phyloP scores from a whole-genome alignment of 2,113 vertebrate species.

The Solea senegalensis region DNA sequence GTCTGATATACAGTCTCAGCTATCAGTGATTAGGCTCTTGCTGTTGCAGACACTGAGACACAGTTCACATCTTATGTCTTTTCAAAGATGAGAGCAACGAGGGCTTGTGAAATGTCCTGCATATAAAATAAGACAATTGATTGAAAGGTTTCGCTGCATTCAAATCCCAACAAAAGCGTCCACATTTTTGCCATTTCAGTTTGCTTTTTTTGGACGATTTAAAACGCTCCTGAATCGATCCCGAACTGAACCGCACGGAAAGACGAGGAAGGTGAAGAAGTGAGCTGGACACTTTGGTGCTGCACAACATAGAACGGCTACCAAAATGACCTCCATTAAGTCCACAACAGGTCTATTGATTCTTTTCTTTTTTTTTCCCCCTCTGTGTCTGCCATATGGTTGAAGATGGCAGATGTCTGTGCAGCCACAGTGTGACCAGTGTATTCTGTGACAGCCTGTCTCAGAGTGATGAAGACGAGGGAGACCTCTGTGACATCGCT shows the following conservation, averaged over 20 bases:
- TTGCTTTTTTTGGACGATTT: slow-evolving; percentile 48
- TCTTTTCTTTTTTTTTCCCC: slow-evolving; percentile 11
- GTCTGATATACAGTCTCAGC: background rate
- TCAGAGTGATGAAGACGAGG: slow-evolving; percentile 28
- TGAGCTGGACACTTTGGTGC: background rate
- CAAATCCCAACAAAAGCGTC: slow-evolving; percentile 16
- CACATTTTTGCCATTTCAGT: slow-evolving; percentile 18
- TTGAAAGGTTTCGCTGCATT: slow-evolving; percentile 29
- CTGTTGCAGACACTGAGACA: too few species aligned
- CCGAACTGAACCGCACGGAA: slow-evolving; percentile 9
- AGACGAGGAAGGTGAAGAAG: slow-evolving; percentile 26
- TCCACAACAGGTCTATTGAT: slow-evolving; percentile 67
- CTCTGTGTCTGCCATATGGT: slow-evolving; percentile 50
- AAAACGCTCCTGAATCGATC: slow-evolving; percentile 39
- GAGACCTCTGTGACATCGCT: slow-evolving; percentile 11
- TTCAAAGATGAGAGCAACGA: background rate
- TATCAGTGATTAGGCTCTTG: too few species aligned
- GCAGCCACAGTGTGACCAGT: slow-evolving; percentile 26
- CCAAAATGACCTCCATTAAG: slow-evolving; percentile 68
- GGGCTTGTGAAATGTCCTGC: background rate
- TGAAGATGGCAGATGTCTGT: slow-evolving; percentile 53
- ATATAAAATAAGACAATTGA: slow-evolving; percentile 26
- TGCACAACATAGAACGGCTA: slow-evolving; percentile 5
- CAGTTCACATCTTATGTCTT: slow-evolving; percentile 9
- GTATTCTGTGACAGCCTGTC: slow-evolving; percentile 22